These are phyloP conservation scores for Catostylus mosaicus DNA, from an alignment of 30 jellyfish, hydroid and myxozoan species.

Conservation along the genomic window DNA sequence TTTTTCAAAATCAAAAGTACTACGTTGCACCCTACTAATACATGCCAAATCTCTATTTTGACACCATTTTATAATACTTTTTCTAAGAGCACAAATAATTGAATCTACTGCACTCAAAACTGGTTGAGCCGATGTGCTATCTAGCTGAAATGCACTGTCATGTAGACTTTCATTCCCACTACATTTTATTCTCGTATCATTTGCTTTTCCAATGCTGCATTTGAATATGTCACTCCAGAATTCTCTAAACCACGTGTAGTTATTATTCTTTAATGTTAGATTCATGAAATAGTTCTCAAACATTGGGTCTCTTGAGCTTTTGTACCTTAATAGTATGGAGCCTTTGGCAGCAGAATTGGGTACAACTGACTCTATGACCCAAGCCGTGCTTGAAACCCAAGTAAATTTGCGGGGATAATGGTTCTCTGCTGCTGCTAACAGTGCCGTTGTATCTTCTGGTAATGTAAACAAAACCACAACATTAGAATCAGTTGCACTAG, in stretches of 20 bases:
- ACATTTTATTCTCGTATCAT: neutral
- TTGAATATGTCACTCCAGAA: constrained; percentile 51
- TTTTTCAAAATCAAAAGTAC: neutral
- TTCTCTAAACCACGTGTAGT: constrained; percentile 32
- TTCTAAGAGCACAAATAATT: constrained; percentile 9
- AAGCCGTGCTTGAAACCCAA: constrained; percentile 27
- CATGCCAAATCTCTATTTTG: neutral
- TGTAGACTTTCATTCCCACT: constrained; percentile 9
- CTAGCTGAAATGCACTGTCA: constrained; percentile 3
- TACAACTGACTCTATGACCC: neutral
- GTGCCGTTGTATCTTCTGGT: constrained; percentile 19
- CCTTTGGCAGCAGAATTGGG: constrained; percentile 9
- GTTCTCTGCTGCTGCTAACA: constrained; percentile 31
- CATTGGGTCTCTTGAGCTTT: neutral
- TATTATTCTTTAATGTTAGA: constrained; percentile 20
- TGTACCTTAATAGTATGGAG: neutral
- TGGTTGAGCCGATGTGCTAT: constrained; percentile 19
- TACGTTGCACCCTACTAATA: neutral
- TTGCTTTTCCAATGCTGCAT: constrained; percentile 9
- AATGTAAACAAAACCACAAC: constrained; percentile 44
- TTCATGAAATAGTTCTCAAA: constrained; percentile 13
- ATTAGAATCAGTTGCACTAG: constrained; percentile 4
- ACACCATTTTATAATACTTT: neutral
- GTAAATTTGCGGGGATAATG: neutral
- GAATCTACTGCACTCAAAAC: constrained; percentile 29